phyloP scores from a whole-genome alignment of 2,797 vertebrate species.

The Pampus argenteus region DNA sequence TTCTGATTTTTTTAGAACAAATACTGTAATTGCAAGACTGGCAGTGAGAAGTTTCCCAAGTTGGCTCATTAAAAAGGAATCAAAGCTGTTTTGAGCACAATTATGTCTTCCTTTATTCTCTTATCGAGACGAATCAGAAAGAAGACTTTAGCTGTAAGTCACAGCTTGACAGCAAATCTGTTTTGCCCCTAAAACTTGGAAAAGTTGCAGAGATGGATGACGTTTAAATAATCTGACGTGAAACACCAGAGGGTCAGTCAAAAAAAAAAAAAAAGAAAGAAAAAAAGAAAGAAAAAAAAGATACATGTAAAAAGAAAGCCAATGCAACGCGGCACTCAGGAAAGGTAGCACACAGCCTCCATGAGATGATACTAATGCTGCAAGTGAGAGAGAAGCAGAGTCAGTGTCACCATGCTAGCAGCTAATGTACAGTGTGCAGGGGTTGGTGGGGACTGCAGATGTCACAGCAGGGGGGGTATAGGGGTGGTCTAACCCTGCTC shows the following conservation, averaged over 20 bases:
- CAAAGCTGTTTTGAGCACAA: slow-evolving; percentile 54
- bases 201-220: slow-evolving; percentile 35
- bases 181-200: slow-evolving; percentile 41
- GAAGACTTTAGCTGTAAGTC: slow-evolving; percentile 46
- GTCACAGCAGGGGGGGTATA: slow-evolving; percentile 35
- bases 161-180: slow-evolving; percentile 47
- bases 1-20: slow-evolving; percentile 51
- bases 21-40: slow-evolving; percentile 50
- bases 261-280: slow-evolving; percentile 56
- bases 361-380: slow-evolving; percentile 77
- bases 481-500: slow-evolving; percentile 84
- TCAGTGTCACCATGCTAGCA: slow-evolving; percentile 87
- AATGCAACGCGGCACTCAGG: slow-evolving; percentile 63
- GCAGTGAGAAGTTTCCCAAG: slow-evolving; percentile 51
- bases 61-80: slow-evolving; percentile 68
- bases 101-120: slow-evolving; percentile 41
- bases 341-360: slow-evolving; percentile 70
- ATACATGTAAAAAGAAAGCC: slow-evolving; percentile 49
- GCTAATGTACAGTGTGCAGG: slow-evolving; percentile 85
- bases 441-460: slow-evolving; percentile 46
- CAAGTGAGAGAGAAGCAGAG: slow-evolving; percentile 79
- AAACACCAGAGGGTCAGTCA: slow-evolving; percentile 51
- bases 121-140: slow-evolving; percentile 41
- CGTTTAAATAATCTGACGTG: slow-evolving; percentile 44
- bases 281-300: slow-evolving; percentile 56